Conservation (phyloP, 2,113 vertebrate species). For the Paradoxurus hermaphroditus region DNA sequence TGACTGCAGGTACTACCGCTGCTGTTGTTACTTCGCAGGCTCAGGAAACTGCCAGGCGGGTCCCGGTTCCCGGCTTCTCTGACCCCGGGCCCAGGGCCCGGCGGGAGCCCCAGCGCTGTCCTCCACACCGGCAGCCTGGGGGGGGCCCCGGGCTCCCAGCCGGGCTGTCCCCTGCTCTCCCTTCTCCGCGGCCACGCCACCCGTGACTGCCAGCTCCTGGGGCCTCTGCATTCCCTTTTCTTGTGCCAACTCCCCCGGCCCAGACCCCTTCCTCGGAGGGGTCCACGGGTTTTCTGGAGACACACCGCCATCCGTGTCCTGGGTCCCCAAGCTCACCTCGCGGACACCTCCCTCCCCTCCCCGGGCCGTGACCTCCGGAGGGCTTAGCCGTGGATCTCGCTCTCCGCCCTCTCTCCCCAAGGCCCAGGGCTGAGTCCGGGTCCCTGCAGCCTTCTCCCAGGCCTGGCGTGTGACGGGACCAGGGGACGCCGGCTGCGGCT, state of each 20-base stretch:
- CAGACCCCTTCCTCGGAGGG: not conserved
- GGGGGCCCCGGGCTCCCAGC: not conserved
- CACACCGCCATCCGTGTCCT: fast-evolving
- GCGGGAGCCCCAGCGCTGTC: not conserved
- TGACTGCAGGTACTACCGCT: not conserved
- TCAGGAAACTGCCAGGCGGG: not conserved
- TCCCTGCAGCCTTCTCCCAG: not conserved
- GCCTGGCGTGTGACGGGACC: not conserved
- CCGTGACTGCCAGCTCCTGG: not conserved
- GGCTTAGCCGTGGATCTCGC: too few species aligned
- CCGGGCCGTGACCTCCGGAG: not conserved
- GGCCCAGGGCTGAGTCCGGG: not conserved
- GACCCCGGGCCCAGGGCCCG: not conserved
- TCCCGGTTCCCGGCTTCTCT: not conserved
- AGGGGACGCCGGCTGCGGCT: not conserved
- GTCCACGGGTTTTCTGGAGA: not conserved
- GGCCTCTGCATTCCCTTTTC: not conserved
- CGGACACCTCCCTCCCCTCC: not conserved
- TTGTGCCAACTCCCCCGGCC: not conserved
- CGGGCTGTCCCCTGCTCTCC: fast-evolving
- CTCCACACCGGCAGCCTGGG: not conserved
- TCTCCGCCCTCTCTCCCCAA: not conserved
- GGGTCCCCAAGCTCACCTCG: too few species aligned
- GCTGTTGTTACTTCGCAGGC: too few species aligned
- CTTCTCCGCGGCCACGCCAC: not conserved